Conservation (phyloP, 2,797 vertebrate genomes). For the Centropyge bicolor region DNA sequence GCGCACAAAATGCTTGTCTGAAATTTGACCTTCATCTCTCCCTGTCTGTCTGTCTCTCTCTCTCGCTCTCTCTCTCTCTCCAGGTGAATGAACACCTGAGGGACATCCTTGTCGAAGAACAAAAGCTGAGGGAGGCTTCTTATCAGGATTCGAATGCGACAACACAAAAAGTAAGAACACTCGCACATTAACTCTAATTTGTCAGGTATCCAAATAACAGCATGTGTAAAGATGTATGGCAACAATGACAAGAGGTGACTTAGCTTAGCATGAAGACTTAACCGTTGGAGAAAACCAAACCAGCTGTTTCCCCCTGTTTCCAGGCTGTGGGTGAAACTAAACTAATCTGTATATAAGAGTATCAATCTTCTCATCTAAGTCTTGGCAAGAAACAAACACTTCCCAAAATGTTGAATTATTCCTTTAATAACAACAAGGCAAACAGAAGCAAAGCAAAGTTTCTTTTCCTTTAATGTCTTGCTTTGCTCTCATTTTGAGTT, state of each 20-base stretch:
- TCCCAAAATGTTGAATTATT: neutral
- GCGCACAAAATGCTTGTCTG: slow-evolving; percentile 38
- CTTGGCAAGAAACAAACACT: neutral
- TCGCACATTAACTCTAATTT: neutral
- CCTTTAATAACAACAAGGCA: neutral
- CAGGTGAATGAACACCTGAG: slow-evolving; percentile 96
- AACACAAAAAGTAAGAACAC: slow-evolving; percentile 84
- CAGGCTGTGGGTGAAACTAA: neutral
- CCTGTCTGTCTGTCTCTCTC: slow-evolving; percentile 9
- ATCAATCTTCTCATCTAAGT: neutral
- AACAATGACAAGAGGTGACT: neutral
- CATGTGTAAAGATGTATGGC: neutral
- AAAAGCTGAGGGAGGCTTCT: slow-evolving; percentile 88
- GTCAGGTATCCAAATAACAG: neutral
- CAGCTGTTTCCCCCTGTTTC: neutral
- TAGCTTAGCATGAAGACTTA: neutral
- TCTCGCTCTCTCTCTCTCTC: slow-evolving; percentile 9
- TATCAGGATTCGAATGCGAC: slow-evolving; percentile 80
- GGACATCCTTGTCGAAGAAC: slow-evolving; percentile 93
- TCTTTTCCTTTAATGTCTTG: neutral
- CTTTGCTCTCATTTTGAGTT: neutral
- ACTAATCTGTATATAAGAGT: neutral
- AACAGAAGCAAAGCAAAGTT: neutral
- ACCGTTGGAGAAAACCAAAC: neutral
- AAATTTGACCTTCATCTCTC: slow-evolving; percentile 47